These are phyloP conservation scores for Macrosteles quadrilineatus DNA, from an alignment of 1,140 invertebrate species.

Conservation along the genomic window DNA sequence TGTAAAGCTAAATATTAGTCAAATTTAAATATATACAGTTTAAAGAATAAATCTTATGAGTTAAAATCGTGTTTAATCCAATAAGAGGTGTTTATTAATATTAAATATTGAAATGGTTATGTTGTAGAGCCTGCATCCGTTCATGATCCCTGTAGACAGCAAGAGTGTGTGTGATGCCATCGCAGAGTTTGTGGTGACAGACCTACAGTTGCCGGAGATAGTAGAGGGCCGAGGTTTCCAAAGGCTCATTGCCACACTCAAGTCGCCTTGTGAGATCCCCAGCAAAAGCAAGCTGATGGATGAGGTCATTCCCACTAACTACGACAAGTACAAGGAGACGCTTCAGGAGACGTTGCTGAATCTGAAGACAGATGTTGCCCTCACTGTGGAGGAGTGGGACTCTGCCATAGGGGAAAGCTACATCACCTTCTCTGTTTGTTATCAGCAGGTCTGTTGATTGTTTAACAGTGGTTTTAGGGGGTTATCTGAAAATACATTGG, in stretches of 20 bases:
- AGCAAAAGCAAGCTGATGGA: conserved; percentile 55
- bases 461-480: background rate
- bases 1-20: too few relatives aligned
- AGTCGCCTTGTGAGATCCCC: conserved; percentile 57
- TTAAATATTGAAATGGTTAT: too few relatives aligned
- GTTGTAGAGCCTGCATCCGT: conserved; percentile 45
- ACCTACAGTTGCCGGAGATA: conserved; percentile 54
- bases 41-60: too few relatives aligned
- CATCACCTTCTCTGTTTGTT: conserved; percentile 54
- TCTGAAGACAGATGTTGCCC: conserved; percentile 49
- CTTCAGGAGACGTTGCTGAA: conserved; percentile 47
- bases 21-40: too few relatives aligned
- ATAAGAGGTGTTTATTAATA: too few relatives aligned
- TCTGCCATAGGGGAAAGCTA: conserved; percentile 52
- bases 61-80: too few relatives aligned
- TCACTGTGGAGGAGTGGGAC: conserved; percentile 56
- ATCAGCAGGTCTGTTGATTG: conserved; percentile 48
- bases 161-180: conserved; percentile 53
- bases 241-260: conserved; percentile 53
- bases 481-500: too few relatives aligned
- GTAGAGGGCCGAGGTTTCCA: conserved; percentile 54
- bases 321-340: conserved; percentile 52
- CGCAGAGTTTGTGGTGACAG: conserved; percentile 54
- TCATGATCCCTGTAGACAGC: conserved; percentile 48
- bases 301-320: conserved; percentile 56